Conservation (phyloP, 2,797 vertebrate genomes). For the Lates japonicus region DNA sequence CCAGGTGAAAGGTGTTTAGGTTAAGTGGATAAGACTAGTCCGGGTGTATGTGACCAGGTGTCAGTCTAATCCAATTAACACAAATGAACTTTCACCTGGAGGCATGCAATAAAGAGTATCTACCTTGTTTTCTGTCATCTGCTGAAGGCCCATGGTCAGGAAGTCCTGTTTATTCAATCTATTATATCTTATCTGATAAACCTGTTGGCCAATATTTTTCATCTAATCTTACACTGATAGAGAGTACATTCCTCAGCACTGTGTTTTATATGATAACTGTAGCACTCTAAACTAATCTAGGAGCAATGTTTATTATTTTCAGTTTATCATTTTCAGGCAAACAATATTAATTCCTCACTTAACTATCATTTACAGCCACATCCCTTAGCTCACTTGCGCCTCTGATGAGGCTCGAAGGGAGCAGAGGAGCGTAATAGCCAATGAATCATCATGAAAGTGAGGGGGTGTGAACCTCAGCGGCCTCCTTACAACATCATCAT, state of each 20-base stretch:
- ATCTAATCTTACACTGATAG: background rate
- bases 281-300: slow-evolving; percentile 13
- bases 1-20: background rate
- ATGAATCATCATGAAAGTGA: slow-evolving; percentile 66
- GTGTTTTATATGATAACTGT: background rate
- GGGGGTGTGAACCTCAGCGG: slow-evolving; percentile 62
- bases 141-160: background rate
- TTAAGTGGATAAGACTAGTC: slow-evolving; percentile 14
- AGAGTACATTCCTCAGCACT: background rate
- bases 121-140: background rate
- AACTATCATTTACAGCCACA: slow-evolving; percentile 17
- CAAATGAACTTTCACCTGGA: slow-evolving; percentile 18
- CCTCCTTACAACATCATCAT: slow-evolving; percentile 69
- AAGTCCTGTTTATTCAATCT: background rate
- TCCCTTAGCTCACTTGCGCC: slow-evolving; percentile 6
- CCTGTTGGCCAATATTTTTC: background rate
- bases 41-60: slow-evolving; percentile 22
- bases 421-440: slow-evolving; percentile 26
- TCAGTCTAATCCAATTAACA: slow-evolving; percentile 28
- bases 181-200: background rate
- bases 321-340: slow-evolving; percentile 16
- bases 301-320: background rate
- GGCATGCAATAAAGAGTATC: background rate
- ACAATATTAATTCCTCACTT: slow-evolving; percentile 29
- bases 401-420: slow-evolving; percentile 26